A percentile compares a stretch with the other conserved stretches of the same genome.
These are phyloP conservation scores for Drosophila nigricruria DNA, from an alignment of 2,888 invertebrate genomes.

Conservation along the genomic window DNA sequence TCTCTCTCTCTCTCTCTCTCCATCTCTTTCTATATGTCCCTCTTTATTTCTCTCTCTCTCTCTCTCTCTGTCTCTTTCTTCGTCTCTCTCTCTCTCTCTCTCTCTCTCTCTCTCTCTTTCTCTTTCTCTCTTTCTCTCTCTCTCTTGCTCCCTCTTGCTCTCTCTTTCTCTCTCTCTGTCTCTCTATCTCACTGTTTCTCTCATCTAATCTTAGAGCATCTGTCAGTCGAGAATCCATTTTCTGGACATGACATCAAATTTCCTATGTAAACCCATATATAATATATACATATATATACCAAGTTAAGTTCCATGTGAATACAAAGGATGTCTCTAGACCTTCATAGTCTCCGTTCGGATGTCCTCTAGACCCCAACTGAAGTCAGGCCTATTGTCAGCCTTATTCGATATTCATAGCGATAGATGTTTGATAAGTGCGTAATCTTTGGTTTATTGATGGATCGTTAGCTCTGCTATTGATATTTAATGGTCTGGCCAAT, in stretches of 20 bases:
- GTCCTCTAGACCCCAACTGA: not conserved
- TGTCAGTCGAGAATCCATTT: not conserved
- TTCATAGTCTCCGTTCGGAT: not conserved
- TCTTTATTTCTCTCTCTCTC: not conserved
- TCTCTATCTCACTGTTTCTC: not conserved
- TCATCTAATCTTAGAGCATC: not conserved
- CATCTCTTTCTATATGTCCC: not conserved
- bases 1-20: not conserved
- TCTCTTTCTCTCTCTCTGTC: no score
- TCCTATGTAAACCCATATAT: no score
- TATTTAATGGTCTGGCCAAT: conserved; percentile 3
- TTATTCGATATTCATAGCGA: not conserved
- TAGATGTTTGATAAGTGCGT: conserved; percentile 1
- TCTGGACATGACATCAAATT: no score
- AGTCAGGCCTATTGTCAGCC: not conserved
- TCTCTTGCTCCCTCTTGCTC: no score
- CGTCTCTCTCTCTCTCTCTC: not conserved
- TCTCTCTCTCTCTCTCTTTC: not conserved
- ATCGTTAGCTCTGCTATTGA: conserved; percentile 1
- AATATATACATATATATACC: no score
- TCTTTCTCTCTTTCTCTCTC: not conserved
- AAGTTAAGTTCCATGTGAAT: not conserved
- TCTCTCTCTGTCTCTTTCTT: not conserved
- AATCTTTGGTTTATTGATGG: conserved; percentile 13
- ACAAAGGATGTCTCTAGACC: not conserved